A percentile compares a stretch with the other conserved stretches of the same genome.
Conservation (phyloP, 2,113 vertebrate genomes). For the Ancistrus triradiatus region DNA sequence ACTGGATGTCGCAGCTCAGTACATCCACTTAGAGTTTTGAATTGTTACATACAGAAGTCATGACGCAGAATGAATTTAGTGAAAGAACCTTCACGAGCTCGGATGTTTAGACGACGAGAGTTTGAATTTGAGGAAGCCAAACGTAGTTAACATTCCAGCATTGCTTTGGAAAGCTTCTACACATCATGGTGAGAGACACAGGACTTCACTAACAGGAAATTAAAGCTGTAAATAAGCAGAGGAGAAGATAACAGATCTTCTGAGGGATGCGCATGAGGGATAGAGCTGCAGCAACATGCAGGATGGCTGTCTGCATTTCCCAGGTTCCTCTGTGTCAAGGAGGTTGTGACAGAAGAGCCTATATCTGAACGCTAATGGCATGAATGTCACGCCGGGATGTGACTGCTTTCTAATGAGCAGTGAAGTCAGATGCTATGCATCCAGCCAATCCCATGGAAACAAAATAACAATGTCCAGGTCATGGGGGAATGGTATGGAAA, state of each 20-base stretch:
- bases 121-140: slow-evolving; percentile 34
- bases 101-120: neutral
- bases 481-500: slow-evolving; percentile 18
- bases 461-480: slow-evolving; percentile 7
- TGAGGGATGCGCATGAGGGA: slow-evolving; percentile 71
- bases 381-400: slow-evolving; percentile 27
- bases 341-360: slow-evolving; percentile 20
- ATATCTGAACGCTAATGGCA: slow-evolving; percentile 36
- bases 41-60: neutral
- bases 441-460: slow-evolving; percentile 25
- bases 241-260: slow-evolving; percentile 67
- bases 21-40: neutral
- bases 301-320: slow-evolving; percentile 44
- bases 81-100: neutral
- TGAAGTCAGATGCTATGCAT: slow-evolving; percentile 23
- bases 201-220: slow-evolving; percentile 70
- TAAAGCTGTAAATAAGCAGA: slow-evolving; percentile 75
- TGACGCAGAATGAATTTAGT: neutral
- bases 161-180: slow-evolving; percentile 45
- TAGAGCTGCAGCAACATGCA: no score
- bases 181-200: slow-evolving; percentile 46
- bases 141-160: slow-evolving; percentile 62
- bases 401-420: slow-evolving; percentile 8
- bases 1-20: slow-evolving; percentile 9
- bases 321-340: slow-evolving; percentile 29